These are phyloP conservation scores for Drosophila subsilvestris DNA, from an alignment of 2,888 invertebrate species.

Conservation along the genomic window DNA sequence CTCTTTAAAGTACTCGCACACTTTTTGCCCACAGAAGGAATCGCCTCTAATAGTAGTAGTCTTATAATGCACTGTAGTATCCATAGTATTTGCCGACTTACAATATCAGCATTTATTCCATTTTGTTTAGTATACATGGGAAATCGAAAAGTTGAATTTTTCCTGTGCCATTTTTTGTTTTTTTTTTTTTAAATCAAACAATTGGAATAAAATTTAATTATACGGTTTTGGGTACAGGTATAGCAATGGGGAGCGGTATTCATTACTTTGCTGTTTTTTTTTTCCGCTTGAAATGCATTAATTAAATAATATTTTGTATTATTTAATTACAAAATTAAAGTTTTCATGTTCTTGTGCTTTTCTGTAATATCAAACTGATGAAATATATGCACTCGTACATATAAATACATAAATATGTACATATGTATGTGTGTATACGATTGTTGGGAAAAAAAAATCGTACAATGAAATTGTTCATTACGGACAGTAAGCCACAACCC, in stretches of 20 bases:
- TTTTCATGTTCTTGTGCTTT: not conserved
- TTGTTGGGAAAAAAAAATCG: not conserved
- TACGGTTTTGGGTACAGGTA: not conserved
- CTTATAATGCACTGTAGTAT: not conserved
- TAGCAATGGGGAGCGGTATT: constrained; percentile 8
- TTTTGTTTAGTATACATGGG: not conserved
- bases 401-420: too few relatives aligned
- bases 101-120: not conserved
- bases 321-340: not conserved
- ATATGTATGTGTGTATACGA: too few relatives aligned
- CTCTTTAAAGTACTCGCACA: not conserved
- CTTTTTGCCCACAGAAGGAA: not conserved
- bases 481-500: not conserved
- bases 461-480: not conserved
- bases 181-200: not conserved
- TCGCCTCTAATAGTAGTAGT: not conserved
- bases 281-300: not conserved
- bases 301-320: not conserved
- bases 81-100: not conserved
- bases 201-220: not conserved
- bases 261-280: constrained; percentile 7
- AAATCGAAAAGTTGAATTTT: not conserved
- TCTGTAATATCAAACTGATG: too few relatives aligned
- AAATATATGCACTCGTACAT: too few relatives aligned
- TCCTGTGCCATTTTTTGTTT: not conserved